A percentile compares a stretch with the other conserved stretches of the same genome.
phyloP scores from a whole-genome alignment of 2,113 vertebrate genomes.

The Cyrtonyx montezumae region DNA sequence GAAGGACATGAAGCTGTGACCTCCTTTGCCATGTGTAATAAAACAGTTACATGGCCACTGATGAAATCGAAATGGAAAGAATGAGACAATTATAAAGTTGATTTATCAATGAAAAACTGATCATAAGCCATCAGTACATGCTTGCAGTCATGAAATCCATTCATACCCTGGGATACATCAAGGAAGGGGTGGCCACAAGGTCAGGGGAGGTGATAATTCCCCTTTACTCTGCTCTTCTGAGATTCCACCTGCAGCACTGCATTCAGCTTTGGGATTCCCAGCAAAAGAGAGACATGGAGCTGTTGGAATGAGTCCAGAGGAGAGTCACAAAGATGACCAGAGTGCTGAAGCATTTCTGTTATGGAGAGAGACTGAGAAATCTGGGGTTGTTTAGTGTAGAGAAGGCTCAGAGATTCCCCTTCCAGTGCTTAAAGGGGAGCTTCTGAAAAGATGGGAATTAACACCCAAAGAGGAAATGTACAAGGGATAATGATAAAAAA shows the following conservation, averaged over 20 bases:
- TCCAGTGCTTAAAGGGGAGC: background rate
- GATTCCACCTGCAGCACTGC: background rate
- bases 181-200: background rate
- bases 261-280: background rate
- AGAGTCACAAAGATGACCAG: background rate
- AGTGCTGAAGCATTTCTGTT: background rate
- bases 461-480: background rate
- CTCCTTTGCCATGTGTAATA: background rate
- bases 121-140: background rate
- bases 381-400: background rate
- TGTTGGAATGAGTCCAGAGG: background rate
- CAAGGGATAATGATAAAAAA: background rate
- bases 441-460: background rate
- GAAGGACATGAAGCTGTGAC: background rate
- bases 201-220: background rate
- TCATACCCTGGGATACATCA: background rate
- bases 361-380: background rate
- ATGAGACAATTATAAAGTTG: background rate
- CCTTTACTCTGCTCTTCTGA: background rate
- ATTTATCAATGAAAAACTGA: background rate
- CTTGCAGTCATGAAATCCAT: background rate
- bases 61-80: background rate
- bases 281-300: background rate
- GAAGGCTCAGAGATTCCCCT: background rate
- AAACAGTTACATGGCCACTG: background rate